Evolutionary conservation across 2,888 invertebrate species (phyloP).

Genomic region (Heliconius cydno): DNA sequence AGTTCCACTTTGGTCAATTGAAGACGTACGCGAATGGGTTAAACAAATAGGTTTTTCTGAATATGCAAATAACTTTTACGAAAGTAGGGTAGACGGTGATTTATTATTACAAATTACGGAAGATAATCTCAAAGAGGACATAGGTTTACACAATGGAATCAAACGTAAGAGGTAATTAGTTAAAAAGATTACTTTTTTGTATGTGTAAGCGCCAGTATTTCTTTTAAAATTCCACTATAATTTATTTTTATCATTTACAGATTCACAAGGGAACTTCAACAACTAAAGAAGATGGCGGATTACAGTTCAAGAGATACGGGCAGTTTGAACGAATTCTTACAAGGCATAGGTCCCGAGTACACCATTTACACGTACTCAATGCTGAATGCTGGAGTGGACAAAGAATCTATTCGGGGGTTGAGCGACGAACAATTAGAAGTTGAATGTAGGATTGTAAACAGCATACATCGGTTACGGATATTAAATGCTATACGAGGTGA

Average conservation of each 20-base stretch:
- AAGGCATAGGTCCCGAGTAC: slow-evolving; percentile 93
- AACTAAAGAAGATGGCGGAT: slow-evolving; percentile 97
- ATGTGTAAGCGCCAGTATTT: not conserved
- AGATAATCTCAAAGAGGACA: slow-evolving; percentile 95
- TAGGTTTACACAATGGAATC: slow-evolving; percentile 96
- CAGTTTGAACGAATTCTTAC: slow-evolving; percentile 94
- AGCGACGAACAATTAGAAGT: slow-evolving; percentile 95
- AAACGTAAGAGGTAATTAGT: slow-evolving; percentile 89
- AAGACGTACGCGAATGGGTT: slow-evolving; percentile 99
- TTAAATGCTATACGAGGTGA: slow-evolving; percentile 92
- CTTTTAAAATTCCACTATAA: not conserved
- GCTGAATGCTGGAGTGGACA: slow-evolving; percentile 97
- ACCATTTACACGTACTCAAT: slow-evolving; percentile 98
- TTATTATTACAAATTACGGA: slow-evolving; percentile 95
- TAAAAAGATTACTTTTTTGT: not conserved
- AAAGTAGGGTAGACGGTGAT: slow-evolving; percentile 98
- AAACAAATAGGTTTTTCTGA: slow-evolving; percentile 97
- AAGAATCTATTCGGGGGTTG: slow-evolving; percentile 91
- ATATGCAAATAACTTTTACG: slow-evolving; percentile 92
- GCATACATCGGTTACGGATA: slow-evolving; percentile 96
- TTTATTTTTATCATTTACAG: slow-evolving; percentile 68
- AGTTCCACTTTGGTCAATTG: slow-evolving; percentile 98
- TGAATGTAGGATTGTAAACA: slow-evolving; percentile 96
- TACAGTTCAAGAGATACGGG: slow-evolving; percentile 97
- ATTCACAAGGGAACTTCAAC: slow-evolving; percentile 95